These are phyloP conservation scores for Ommatoiulus sabulosus DNA, from an alignment of 2,888 invertebrate species.

Conservation along the genomic window DNA sequence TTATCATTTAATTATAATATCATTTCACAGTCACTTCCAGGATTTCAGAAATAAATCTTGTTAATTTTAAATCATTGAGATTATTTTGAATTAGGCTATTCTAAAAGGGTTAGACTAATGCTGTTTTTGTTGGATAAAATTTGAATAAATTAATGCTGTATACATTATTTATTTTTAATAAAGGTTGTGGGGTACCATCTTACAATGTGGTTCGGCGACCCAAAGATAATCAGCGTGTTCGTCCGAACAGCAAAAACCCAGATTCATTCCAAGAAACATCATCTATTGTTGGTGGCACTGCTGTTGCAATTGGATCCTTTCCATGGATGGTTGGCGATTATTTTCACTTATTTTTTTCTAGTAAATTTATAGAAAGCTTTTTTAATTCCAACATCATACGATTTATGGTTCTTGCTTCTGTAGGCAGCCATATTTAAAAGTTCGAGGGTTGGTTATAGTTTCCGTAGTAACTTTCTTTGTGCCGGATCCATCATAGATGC, in stretches of 20 bases:
- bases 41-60: neutral
- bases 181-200: constrained; percentile 54
- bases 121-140: neutral
- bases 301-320: constrained; percentile 55
- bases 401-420: neutral
- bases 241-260: constrained; percentile 51
- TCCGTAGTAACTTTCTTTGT: constrained; percentile 52
- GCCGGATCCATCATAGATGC: constrained; percentile 54
- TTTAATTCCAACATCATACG: neutral
- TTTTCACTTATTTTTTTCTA: neutral
- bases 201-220: constrained; percentile 41
- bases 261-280: constrained; percentile 50
- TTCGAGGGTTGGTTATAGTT: neutral
- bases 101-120: neutral
- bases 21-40: neutral
- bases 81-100: neutral
- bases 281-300: constrained; percentile 58
- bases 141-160: neutral
- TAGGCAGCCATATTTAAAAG: constrained; percentile 57
- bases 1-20: neutral
- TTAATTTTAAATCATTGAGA: too few species aligned
- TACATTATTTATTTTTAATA: neutral
- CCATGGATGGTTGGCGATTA: constrained; percentile 58
- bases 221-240: neutral
- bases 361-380: neutral